These are phyloP conservation scores for Premnoplex brunnescens DNA, from an alignment of 2,797 vertebrate species.

Conservation along the genomic window DNA sequence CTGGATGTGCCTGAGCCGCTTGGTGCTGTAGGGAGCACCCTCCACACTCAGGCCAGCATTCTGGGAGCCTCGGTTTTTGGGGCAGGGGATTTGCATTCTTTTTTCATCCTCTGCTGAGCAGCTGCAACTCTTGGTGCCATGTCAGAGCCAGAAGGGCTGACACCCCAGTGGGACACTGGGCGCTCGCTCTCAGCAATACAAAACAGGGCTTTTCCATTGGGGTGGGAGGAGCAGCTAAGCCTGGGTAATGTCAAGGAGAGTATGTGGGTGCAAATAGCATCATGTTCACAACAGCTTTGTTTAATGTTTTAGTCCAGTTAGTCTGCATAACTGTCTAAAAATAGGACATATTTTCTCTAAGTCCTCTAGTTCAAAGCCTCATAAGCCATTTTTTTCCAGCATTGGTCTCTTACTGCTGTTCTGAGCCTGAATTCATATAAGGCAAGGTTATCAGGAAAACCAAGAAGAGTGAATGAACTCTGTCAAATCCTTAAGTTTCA, in stretches of 20 bases:
- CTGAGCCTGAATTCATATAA: background rate
- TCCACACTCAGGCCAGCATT: background rate
- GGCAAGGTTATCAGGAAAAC: background rate
- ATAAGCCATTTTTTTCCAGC: background rate
- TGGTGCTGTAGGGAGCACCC: fast-evolving
- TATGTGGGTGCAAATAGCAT: constrained; percentile 41
- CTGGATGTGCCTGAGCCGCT: background rate
- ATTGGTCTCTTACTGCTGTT: background rate
- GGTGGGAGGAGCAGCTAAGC: background rate
- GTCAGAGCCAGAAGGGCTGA: background rate
- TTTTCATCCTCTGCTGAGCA: background rate
- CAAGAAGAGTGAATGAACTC: constrained; percentile 12
- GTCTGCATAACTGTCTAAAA: constrained; percentile 60
- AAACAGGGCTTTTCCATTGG: background rate
- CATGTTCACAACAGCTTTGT: constrained; percentile 44
- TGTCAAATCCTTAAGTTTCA: background rate
- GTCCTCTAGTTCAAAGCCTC: constrained; percentile 46
- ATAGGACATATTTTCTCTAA: constrained; percentile 38
- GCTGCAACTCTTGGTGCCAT: background rate
- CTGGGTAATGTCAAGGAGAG: background rate
- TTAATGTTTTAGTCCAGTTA: constrained; percentile 53
- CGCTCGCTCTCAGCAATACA: background rate
- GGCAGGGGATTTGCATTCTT: background rate
- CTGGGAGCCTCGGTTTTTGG: background rate
- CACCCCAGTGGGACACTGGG: too few relatives aligned